These are phyloP conservation scores for Platichthys flesus DNA, from an alignment of 2,113 vertebrate species.

Conservation along the genomic window DNA sequence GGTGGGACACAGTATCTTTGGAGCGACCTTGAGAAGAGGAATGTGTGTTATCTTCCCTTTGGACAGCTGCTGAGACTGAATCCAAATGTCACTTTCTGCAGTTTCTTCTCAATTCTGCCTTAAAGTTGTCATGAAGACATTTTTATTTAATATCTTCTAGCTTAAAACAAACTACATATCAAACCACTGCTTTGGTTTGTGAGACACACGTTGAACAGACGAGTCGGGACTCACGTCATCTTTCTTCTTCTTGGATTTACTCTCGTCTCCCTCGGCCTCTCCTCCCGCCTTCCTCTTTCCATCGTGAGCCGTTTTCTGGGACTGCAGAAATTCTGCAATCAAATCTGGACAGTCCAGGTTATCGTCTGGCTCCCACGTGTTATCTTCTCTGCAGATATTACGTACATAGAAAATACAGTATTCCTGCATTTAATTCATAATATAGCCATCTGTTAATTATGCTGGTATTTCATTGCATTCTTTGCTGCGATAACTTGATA, in stretches of 20 bases:
- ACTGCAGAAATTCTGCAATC: conserved; percentile 95
- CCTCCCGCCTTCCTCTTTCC: conserved; percentile 90
- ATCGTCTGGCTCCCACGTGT: conserved; percentile 98
- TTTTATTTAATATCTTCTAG: too few species aligned
- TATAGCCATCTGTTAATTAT: neutral
- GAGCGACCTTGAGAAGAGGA: too few species aligned
- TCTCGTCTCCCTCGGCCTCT: conserved; percentile 91
- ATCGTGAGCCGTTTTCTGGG: conserved; percentile 91
- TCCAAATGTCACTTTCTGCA: too few species aligned
- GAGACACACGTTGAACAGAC: too few species aligned
- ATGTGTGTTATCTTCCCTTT: too few species aligned
- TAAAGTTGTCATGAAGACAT: too few species aligned
- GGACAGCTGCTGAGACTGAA: too few species aligned
- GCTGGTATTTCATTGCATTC: neutral
- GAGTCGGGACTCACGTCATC: conserved; percentile 87
- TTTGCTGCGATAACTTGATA: neutral
- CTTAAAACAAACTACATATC: too few species aligned
- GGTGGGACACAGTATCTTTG: too few species aligned
- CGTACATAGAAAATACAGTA: neutral
- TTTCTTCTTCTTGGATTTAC: conserved; percentile 96
- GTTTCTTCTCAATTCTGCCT: too few species aligned
- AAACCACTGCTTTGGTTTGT: too few species aligned
- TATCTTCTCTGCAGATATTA: conserved; percentile 88
- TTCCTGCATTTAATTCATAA: neutral
- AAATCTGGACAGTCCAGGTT: conserved; percentile 97